phyloP scores from a whole-genome alignment of 2,888 invertebrate genomes.

The Candidula unifasciata region DNA sequence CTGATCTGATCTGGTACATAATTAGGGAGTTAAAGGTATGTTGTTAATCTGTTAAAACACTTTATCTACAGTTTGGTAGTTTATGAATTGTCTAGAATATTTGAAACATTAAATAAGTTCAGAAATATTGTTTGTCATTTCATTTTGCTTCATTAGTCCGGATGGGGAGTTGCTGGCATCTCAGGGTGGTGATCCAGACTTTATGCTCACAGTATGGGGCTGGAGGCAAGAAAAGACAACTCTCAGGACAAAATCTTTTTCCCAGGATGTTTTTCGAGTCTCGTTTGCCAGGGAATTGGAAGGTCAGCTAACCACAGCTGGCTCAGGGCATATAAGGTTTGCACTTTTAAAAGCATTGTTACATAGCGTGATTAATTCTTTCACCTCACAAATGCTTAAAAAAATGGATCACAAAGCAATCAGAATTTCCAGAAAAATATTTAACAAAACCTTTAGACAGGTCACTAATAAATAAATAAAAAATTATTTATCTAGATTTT shows the following conservation, averaged over 20 bases:
- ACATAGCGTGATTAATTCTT: too few species aligned
- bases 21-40: too few species aligned
- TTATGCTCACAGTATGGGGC: conserved; percentile 91
- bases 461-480: too few species aligned
- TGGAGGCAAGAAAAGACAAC: conserved; percentile 88
- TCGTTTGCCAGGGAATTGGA: conserved; percentile 89
- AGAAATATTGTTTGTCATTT: neutral
- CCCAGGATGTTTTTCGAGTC: conserved; percentile 87
- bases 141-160: conserved; percentile 81
- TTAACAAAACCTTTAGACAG: too few species aligned
- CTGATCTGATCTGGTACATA: too few species aligned
- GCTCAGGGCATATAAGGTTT: conserved; percentile 80
- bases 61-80: too few species aligned
- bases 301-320: conserved; percentile 88
- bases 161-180: conserved; percentile 89
- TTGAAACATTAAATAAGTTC: neutral
- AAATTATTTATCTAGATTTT: too few species aligned
- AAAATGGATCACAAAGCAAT: too few species aligned
- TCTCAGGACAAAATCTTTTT: conserved; percentile 88
- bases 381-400: too few species aligned
- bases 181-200: conserved; percentile 91
- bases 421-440: too few species aligned
- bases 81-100: neutral
- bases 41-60: too few species aligned
- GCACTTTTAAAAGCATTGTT: neutral